These are phyloP conservation scores for Nasua narica DNA, from an alignment of 2,797 vertebrate species.

Conservation along the genomic window DNA sequence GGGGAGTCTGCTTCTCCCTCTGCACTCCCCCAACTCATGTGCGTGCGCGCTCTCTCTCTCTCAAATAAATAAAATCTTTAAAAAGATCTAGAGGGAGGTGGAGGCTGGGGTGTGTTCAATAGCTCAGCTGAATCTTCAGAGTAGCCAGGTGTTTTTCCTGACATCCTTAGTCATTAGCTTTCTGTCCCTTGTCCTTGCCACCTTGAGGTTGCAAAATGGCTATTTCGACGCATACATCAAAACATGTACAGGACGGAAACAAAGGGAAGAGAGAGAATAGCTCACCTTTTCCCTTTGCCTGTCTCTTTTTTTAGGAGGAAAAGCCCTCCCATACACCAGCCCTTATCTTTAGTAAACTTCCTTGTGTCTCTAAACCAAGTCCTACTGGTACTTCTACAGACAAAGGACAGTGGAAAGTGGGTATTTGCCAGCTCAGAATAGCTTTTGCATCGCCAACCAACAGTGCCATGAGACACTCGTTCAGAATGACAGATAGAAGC, in stretches of 20 bases:
- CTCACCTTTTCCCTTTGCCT: not conserved
- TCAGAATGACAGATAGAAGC: not conserved
- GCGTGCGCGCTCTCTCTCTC: not conserved
- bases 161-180: not conserved
- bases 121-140: not conserved
- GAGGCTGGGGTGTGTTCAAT: not conserved
- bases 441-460: not conserved
- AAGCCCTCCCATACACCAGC: not conserved
- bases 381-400: not conserved
- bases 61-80: not conserved
- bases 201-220: not conserved
- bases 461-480: not conserved
- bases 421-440: not conserved
- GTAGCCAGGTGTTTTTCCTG: not conserved
- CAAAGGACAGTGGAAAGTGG: not conserved
- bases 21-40: not conserved
- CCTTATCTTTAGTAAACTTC: not conserved
- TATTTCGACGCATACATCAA: not conserved
- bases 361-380: not conserved
- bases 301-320: not conserved
- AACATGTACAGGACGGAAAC: not conserved
- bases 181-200: not conserved
- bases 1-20: not conserved
- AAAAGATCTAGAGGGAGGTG: not conserved
- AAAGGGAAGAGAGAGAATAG: not conserved